These are phyloP conservation scores for Meteorus cinctellus DNA, from an alignment of 2,888 invertebrate species.

Conservation along the genomic window DNA sequence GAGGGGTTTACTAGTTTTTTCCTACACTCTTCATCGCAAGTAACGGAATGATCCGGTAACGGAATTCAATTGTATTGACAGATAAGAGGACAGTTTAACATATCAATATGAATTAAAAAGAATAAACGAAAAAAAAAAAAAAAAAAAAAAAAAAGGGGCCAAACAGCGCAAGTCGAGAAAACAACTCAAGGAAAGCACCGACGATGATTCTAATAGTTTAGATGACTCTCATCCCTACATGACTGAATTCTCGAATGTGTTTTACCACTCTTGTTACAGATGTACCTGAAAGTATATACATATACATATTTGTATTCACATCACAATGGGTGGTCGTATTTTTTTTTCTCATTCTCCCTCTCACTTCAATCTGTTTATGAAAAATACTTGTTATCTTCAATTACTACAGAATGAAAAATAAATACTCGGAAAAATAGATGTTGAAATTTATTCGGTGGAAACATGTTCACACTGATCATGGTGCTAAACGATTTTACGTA, in stretches of 20 bases:
- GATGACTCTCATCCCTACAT: constrained; percentile 68
- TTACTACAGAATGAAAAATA: constrained; percentile 21
- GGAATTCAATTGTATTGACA: too few species aligned
- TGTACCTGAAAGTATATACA: background rate
- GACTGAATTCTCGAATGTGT: constrained; percentile 63
- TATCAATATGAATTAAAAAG: too few species aligned
- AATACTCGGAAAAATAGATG: constrained; percentile 3
- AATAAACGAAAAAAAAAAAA: constrained; percentile 9
- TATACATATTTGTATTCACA: background rate
- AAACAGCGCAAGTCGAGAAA: too few species aligned
- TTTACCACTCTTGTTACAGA: constrained; percentile 26
- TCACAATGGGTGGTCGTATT: background rate
- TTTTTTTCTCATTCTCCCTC: background rate
- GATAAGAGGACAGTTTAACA: too few species aligned
- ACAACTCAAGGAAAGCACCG: too few species aligned
- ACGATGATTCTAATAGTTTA: constrained; percentile 52
- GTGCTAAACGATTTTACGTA: background rate
- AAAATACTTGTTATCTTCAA: constrained; percentile 47
- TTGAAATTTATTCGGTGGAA: background rate
- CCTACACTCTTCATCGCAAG: too few species aligned
- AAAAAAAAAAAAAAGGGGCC: too few species aligned
- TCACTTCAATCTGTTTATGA: constrained; percentile 47
- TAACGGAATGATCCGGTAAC: too few species aligned
- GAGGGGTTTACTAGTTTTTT: too few species aligned
- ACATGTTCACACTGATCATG: background rate